phyloP scores from a whole-genome alignment of 2,113 vertebrate species.

The Struthidea cinerea region DNA sequence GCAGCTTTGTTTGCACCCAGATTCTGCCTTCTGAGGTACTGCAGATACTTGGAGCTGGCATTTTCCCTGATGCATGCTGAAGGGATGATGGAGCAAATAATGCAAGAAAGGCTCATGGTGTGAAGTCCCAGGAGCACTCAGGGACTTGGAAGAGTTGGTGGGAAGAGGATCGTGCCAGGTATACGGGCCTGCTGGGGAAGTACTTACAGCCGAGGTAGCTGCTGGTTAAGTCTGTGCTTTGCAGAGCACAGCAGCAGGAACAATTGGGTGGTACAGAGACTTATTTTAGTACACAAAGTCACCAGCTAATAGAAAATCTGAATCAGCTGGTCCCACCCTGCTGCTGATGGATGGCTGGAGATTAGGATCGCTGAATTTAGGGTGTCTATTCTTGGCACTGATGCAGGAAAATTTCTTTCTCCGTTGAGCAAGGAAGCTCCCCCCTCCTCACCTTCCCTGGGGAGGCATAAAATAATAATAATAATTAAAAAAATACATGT shows the following conservation, averaged over 20 bases:
- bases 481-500: slow-evolving; percentile 22
- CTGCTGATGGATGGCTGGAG: slow-evolving; percentile 56
- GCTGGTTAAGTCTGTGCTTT: not conserved
- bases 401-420: slow-evolving; percentile 49
- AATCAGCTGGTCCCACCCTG: slow-evolving; percentile 57
- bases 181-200: not conserved
- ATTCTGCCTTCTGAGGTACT: not conserved
- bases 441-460: not conserved
- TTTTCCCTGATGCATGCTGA: not conserved
- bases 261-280: slow-evolving; percentile 32
- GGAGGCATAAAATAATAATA: slow-evolving; percentile 26
- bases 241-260: not conserved
- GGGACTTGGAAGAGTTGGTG: not conserved
- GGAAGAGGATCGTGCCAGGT: not conserved
- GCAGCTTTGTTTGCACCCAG: not conserved
- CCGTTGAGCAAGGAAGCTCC: slow-evolving; percentile 26
- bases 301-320: slow-evolving; percentile 54
- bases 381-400: slow-evolving; percentile 57
- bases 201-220: not conserved
- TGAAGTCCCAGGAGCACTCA: not conserved
- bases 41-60: not conserved
- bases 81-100: not conserved
- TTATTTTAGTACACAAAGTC: slow-evolving; percentile 59
- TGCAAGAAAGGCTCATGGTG: not conserved
- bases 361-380: slow-evolving; percentile 56